Evolutionary conservation across 35 echinoderm and acorn worm genomes (phyloP).

Genomic region (Heliocidaris erythrogramma): DNA sequence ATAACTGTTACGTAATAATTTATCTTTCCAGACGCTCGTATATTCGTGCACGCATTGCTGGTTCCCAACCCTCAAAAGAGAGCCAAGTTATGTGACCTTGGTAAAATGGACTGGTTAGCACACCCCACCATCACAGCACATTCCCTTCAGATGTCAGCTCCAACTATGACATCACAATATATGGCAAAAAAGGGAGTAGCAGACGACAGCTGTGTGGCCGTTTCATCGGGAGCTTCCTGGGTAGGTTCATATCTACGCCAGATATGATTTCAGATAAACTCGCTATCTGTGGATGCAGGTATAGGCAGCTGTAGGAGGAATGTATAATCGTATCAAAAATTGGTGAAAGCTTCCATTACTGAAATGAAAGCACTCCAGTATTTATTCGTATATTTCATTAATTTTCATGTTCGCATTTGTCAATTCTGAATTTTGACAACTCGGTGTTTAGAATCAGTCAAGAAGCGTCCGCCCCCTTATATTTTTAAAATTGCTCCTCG

Average conservation of each 20-base stretch:
- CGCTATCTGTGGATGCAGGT: too few species aligned
- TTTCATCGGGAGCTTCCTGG: slow-evolving; percentile 17
- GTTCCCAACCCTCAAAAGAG: slow-evolving; percentile 52
- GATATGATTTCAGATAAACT: neutral
- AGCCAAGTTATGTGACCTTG: slow-evolving; percentile 60
- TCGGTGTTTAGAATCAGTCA: too few species aligned
- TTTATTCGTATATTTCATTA: too few species aligned
- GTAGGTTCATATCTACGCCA: slow-evolving; percentile 15
- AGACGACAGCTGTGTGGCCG: neutral
- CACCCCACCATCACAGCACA: slow-evolving; percentile 10
- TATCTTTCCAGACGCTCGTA: slow-evolving; percentile 67
- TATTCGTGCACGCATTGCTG: slow-evolving; percentile 86
- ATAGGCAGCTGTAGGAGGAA: too few species aligned
- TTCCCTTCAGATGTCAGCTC: neutral
- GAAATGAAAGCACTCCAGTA: too few species aligned
- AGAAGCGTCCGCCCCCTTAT: too few species aligned
- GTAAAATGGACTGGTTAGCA: slow-evolving; percentile 77
- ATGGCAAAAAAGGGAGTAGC: neutral
- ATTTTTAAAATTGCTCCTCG: too few species aligned
- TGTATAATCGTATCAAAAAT: too few species aligned
- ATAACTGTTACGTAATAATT: too few species aligned
- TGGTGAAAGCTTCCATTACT: too few species aligned
- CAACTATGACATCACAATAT: neutral
- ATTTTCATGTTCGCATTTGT: too few species aligned
- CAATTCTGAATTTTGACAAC: too few species aligned